Conservation (phyloP, 2,888 invertebrate genomes). For the Thymelicus lineola region DNA sequence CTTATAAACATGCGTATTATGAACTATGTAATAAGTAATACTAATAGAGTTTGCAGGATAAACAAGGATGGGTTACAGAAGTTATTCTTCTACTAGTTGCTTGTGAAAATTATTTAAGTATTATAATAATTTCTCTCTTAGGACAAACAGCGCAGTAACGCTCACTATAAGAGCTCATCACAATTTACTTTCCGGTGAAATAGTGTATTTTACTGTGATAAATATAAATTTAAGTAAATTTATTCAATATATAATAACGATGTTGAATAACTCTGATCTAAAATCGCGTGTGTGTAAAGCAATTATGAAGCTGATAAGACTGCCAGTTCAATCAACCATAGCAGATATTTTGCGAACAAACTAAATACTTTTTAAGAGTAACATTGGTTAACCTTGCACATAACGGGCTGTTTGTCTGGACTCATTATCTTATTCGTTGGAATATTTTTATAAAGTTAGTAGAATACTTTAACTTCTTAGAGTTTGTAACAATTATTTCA, state of each 20-base stretch:
- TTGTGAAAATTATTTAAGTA: neutral
- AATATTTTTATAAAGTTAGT: neutral
- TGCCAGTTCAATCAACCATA: slow-evolving; percentile 18
- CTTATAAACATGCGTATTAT: neutral
- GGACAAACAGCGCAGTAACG: no score
- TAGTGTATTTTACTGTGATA: no score
- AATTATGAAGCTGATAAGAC: slow-evolving; percentile 13
- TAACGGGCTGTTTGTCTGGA: neutral
- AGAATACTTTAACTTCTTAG: neutral
- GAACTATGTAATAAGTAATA: neutral
- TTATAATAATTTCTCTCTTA: no score
- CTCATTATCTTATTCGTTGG: neutral
- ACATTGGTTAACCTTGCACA: slow-evolving; percentile 21
- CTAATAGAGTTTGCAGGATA: neutral
- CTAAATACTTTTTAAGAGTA: slow-evolving; percentile 17
- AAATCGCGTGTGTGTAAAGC: neutral
- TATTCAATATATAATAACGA: neutral
- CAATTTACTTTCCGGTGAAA: no score
- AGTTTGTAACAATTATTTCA: no score
- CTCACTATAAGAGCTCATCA: no score
- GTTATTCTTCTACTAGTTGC: no score
- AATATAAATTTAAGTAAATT: no score
- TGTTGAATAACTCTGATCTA: neutral
- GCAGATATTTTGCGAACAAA: slow-evolving; percentile 4
- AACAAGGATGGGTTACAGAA: no score